phyloP scores from a whole-genome alignment of 2,113 vertebrate genomes.

The Triplophysa rosa region DNA sequence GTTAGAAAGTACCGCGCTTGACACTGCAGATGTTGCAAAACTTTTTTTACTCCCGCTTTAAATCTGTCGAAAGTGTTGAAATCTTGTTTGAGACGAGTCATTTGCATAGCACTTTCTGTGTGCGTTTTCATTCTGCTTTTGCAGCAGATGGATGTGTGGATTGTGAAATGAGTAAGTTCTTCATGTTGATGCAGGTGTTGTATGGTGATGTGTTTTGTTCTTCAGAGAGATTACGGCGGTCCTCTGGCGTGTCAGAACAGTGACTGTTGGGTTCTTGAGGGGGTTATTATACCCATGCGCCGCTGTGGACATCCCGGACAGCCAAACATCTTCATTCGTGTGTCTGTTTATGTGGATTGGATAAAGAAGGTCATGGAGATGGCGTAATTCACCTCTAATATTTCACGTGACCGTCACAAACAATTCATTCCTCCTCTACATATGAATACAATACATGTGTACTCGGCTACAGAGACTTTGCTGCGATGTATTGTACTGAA shows the following conservation, averaged over 20 bases:
- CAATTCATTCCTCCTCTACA: not conserved
- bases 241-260: constrained; percentile 89
- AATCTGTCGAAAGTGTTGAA: not conserved
- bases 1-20: not conserved
- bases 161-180: constrained; percentile 46
- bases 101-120: not conserved
- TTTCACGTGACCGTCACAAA: not conserved
- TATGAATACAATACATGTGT: not conserved
- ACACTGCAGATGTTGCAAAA: not conserved
- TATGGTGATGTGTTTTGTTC: not conserved
- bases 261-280: constrained; percentile 95
- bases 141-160: constrained; percentile 11
- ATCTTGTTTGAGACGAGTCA: not conserved
- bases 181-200: not conserved
- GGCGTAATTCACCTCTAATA: constrained; percentile 21
- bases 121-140: constrained; percentile 24
- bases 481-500: not conserved
- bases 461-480: not conserved
- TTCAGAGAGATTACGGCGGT: constrained; percentile 91
- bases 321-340: constrained; percentile 88
- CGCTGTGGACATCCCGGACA: constrained; percentile 85
- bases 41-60: not conserved
- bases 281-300: constrained; percentile 90
- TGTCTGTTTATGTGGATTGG: constrained; percentile 93
- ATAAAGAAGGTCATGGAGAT: constrained; percentile 90